phyloP scores from a whole-genome alignment of 2,113 vertebrate species.

The Cavia aperea region DNA sequence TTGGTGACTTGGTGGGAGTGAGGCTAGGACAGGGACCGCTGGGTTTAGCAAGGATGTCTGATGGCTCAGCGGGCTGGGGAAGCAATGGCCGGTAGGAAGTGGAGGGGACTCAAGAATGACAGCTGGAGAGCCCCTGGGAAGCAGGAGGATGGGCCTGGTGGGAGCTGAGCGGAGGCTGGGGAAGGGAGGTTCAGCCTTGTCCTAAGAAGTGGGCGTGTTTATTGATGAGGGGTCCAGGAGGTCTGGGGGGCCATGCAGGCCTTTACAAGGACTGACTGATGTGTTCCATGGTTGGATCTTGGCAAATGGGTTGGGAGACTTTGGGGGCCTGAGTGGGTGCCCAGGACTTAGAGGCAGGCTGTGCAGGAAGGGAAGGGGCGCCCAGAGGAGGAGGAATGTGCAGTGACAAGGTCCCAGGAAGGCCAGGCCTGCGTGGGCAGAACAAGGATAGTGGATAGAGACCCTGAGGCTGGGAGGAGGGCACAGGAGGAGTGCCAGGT shows the following conservation, averaged over 20 bases:
- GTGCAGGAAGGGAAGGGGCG: not conserved
- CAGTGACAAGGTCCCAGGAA: not conserved
- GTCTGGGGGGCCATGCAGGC: not conserved
- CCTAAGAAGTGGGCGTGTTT: not conserved
- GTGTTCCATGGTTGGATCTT: not conserved
- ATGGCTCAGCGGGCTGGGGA: not conserved
- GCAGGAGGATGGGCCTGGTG: not conserved
- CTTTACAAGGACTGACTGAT: too few species aligned
- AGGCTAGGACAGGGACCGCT: accelerated
- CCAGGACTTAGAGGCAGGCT: not conserved
- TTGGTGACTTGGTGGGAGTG: too few species aligned
- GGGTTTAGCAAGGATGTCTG: accelerated
- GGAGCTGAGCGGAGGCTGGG: not conserved
- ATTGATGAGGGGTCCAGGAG: too few species aligned
- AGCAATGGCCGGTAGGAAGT: not conserved
- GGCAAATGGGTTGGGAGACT: not conserved
- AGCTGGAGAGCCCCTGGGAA: not conserved
- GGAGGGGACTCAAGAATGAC: accelerated
- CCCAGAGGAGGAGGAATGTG: not conserved
- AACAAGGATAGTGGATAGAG: not conserved
- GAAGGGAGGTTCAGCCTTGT: not conserved
- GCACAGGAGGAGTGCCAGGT: not conserved
- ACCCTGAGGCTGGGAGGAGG: not conserved
- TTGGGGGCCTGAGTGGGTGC: not conserved
- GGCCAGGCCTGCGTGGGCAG: accelerated